phyloP scores from a whole-genome alignment of 2,888 invertebrate species.

The Epiblema foenella region DNA sequence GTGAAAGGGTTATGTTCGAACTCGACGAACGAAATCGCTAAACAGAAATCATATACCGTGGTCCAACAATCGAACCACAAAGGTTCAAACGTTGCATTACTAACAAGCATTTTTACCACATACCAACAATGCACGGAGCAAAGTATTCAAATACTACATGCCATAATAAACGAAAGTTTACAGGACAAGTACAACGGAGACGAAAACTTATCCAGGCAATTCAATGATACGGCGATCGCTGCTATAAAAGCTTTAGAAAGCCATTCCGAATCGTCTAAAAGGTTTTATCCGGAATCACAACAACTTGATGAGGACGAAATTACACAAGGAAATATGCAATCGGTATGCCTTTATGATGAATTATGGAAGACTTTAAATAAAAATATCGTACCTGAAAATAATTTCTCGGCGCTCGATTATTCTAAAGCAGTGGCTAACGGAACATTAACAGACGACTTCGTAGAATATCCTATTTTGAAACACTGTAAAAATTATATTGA shows the following conservation, averaged over 20 bases:
- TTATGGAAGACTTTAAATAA: conserved; percentile 55
- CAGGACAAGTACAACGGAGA: conserved; percentile 46
- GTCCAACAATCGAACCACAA: conserved; percentile 53
- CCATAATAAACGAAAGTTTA: conserved; percentile 54
- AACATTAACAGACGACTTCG: conserved; percentile 75
- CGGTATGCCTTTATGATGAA: conserved; percentile 77
- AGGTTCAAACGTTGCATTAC: conserved; percentile 44
- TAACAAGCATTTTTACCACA: conserved; percentile 61
- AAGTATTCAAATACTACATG: conserved; percentile 52
- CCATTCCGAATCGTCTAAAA: conserved; percentile 54
- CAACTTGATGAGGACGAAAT: conserved; percentile 49
- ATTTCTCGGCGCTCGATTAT: conserved; percentile 78
- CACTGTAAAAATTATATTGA: conserved; percentile 79
- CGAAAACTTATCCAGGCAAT: conserved; percentile 46
- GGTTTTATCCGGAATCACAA: conserved; percentile 66
- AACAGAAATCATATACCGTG: conserved; percentile 81
- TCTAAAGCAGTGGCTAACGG: conserved; percentile 76
- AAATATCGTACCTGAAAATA: conserved; percentile 49
- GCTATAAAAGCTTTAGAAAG: conserved; percentile 48
- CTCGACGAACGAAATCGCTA: conserved; percentile 79
- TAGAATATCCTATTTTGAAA: conserved; percentile 82
- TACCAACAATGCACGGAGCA: conserved; percentile 66
- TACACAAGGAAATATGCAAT: conserved; percentile 67
- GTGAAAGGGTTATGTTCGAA: conserved; percentile 80
- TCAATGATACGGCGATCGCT: conserved; percentile 59